Base-by-base conservation (phyloP, 2,113 vertebrate genomes). In the Oryzias celebensis region DNA sequence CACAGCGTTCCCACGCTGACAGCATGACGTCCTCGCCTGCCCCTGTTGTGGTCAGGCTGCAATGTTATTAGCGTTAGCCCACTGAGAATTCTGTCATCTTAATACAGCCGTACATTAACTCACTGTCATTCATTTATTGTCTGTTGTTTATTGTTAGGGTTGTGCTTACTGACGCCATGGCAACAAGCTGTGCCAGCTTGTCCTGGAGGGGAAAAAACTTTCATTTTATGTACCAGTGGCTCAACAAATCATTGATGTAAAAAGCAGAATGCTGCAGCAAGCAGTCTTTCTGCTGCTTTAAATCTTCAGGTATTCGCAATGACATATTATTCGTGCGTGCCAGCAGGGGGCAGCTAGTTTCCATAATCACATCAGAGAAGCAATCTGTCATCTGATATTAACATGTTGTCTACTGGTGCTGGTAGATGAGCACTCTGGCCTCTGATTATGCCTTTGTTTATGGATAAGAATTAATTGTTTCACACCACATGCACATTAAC, bases 1-100 rank as follows among this genome's bases (percentile, higher is more conserved):
- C 51, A 3, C 47, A 48, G 56, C 57, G 83, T 87, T 88, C 88
- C 83, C 88, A 87, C 84, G 67, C 81, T 85, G 88, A 83, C 86
- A 85, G 82, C 77, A 73, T 84, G 83, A 81, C 68, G 73, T 84
- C 81, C 78, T 68, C 5, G 75, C 63, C 46, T 52, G 75, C 74
- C 67, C 85, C 73, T 83, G 73, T 80, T 77, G 87, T 81, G 87
- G 85, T 89, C 76, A 78, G 55, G 28, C 72, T 65, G 78, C 10
- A 49, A 61, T 73, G 73, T 72, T 84, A 82, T 84, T 85, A 81
- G 81, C 82, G 58, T 68, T 62, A 66, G 71, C 71, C 68, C 71
- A 65, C 63, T 78, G 77, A 74, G 65, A 68, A 82, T 84, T 81
- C 77, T 84, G 84, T 85, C 85, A 86, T 80, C 71, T 62, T 62